Base-by-base conservation (phyloP, 2,888 invertebrate species). In the Choreutis nemorana region DNA sequence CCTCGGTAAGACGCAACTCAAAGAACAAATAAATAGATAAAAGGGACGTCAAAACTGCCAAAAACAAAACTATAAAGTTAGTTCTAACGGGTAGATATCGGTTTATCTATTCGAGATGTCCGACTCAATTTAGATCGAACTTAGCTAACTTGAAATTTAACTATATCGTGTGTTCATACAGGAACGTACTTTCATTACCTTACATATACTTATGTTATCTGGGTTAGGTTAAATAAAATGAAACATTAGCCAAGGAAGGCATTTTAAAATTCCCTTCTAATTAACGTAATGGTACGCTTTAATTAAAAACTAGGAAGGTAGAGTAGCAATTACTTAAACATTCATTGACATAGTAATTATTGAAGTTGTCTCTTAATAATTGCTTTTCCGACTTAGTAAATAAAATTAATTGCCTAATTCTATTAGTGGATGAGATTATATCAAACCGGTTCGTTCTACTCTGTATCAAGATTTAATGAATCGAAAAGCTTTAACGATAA, bases 41-140 rank as follows among this genome's bases (percentile, higher is more conserved):
- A 67, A 65, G 65, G 62, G 58, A 55, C 65, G 78, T 78, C 77
- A 72, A 66, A 78, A 78, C 75, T 77, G 75, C 68, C 75, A 78
- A 79, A 79, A 80, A 80, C 79, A 80, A 79, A 78, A 77, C 80
- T 73, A 79, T 80, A 79, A 80, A 79, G 67, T 78, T 77, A 61
- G 68, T 59, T 70, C 72, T 67, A 71, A 62, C 71, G 52, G 63
- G 55, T 61, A 60, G 71, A 71, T 71, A 73, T 62, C 72, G 58
- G 47, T 71, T 72, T 72, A 73, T 77, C 75, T 73, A 61, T 71
- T 72, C 61, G 64, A 64, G 49, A 72, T 73, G 73, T 78, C 75
- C 44, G 55, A 72, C 63, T 77, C 71, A 65, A 73, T 77, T 71
- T 63, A 53, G 63, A 61, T 61, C 48, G 48, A 46, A n/a, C n/a